Base-by-base conservation (phyloP, 2,797 vertebrate species). In the Pangasius mekongensis region DNA sequence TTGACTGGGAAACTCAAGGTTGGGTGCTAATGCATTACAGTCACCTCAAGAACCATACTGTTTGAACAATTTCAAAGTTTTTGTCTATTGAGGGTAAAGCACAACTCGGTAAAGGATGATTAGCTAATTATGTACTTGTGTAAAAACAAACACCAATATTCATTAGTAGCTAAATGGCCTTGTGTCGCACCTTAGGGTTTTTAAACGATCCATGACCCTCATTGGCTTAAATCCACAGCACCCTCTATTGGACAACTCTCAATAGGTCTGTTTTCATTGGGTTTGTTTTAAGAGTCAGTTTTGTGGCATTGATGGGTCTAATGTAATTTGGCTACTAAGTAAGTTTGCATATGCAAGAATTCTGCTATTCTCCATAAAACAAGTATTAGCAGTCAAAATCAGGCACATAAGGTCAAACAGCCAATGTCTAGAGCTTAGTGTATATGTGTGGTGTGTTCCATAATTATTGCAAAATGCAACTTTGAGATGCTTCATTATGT, bases 191-290 rank as follows among this genome's bases (percentile, higher is more conserved):
- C 76, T 81, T 58, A 56, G 27, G 39, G 58, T 14, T 67, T 86
- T 54, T 39, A 58, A 54, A 60, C 56, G n/a, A 81, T 49, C n/a
- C 7, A 71, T 67, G 20, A 54, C 14, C 20, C 52, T 56, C 8
- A 71, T 73, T 89, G 89, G 9, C 39, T 87, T 85, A 30, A 66
- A 64, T 89, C 74, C 66, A 87, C 54, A 89, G 89, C 85, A 84
- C 88, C 85, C 84, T 84, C 81, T 87, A 56, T 52, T 87, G 85
- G 88, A 52, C 81, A 47, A 2, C 11, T 69, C n/a, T 49, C 14
- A 49, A n/a, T 62, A 14, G 27, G 64, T 39, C 60, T 58, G 6
- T 6, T 84, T 62, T 22, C 43, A 36, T 67, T 20, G 4, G 0
- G 22, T 49, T 67, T 84, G 16, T n/a, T 84, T 52, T 60, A 60